Evolutionary conservation across 2,797 vertebrate species (phyloP), one percentile per base, ranked within the genome.

Genomic region (Clarias laeviceps): DNA sequence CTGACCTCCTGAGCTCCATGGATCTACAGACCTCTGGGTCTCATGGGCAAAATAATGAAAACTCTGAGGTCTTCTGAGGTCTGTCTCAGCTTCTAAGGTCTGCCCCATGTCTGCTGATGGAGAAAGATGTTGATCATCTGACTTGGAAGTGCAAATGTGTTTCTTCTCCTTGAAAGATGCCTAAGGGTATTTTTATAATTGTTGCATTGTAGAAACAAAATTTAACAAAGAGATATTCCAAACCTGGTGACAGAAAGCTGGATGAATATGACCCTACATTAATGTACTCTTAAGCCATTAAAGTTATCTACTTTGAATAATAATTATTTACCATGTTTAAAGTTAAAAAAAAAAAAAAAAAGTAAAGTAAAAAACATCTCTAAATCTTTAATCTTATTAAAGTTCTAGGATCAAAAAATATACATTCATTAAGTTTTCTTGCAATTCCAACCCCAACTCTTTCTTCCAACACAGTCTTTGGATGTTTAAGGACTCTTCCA

Each of bases 21-120:
- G 87, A 88, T 86, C 77, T 76, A 27, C 57, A 84, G 82, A 89
- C 86, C 84, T 90, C 84, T 83, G 76, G 87, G 76, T 84, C 70
- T 80, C 59, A 65, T 54, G 85, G 83, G 88, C 77, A 88, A 87
- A 88, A 80, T 88, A 88, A 88, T 86, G 62, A 84, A 82, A 81
- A 82, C 85, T 84, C 29, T 62, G 56, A 81, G 45, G 45, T 50
- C 45, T 50, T 50, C 45, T 50, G 45, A 50, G 45, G 45, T 50
- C 45, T 12, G 45, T 50, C 45, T 50, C 45, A 87, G 83, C 32
- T 66, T 85, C 70, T 81, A 69, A 66, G 66, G 77, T 76, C 70
- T 77, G 50, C 27, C 65, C 54, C 59, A 54, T 70, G 66, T 57
- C 3, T 18, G 61, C 57, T 77, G 81, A 89, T 84, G 82, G 85